Evolutionary conservation across 2,113 vertebrate genomes (phyloP).

Genomic region (Gobiocypris rarus): DNA sequence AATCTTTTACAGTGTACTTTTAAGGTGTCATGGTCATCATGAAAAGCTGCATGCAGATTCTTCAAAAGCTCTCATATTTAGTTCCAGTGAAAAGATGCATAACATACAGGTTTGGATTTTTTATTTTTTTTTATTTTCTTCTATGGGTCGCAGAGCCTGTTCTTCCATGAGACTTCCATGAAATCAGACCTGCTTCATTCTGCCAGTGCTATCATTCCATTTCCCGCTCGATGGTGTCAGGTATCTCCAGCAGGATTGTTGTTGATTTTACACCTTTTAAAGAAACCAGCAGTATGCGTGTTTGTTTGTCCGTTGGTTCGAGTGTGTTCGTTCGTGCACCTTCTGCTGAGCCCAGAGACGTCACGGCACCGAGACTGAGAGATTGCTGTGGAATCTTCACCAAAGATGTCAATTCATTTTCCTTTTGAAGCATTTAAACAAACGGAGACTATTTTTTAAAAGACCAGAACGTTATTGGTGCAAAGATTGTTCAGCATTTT

Average conservation of each 20-base stretch:
- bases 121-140: neutral
- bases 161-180: neutral
- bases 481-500: slow-evolving; percentile 54
- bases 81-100: neutral
- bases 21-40: neutral
- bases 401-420: slow-evolving; percentile 77
- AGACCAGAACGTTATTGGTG: slow-evolving; percentile 40
- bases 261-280: slow-evolving; percentile 36
- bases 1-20: neutral
- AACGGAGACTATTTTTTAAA: slow-evolving; percentile 48
- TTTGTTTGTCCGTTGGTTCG: slow-evolving; percentile 23
- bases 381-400: slow-evolving; percentile 72
- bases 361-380: slow-evolving; percentile 57
- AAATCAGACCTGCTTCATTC: slow-evolving; percentile 3
- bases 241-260: slow-evolving; percentile 26
- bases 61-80: neutral
- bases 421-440: slow-evolving; percentile 49
- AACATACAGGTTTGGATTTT: neutral
- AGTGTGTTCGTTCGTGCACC: slow-evolving; percentile 23
- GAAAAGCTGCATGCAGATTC: neutral
- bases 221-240: neutral
- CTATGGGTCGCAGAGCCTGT: neutral
- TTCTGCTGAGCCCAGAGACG: slow-evolving; percentile 60
- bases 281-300: slow-evolving; percentile 48
- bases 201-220: neutral